Base-by-base conservation (phyloP, 2,888 invertebrate species). In the Melinopterus prodromus region DNA sequence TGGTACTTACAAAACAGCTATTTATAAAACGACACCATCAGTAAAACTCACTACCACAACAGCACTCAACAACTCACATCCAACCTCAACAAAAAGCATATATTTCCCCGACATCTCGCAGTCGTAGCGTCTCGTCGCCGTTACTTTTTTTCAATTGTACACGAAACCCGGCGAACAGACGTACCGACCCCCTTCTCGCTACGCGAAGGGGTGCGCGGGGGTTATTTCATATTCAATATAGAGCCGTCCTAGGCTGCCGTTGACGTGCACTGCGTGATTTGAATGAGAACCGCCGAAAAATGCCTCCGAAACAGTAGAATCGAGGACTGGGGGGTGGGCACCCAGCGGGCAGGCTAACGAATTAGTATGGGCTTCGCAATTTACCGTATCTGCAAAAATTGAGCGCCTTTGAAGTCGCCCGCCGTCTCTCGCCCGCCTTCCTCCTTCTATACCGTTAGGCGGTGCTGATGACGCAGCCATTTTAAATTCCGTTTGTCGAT, bases 351-450 rank as follows among this genome's bases (percentile, higher is more conserved):
- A 3, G n/a, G 36, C 37, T 35, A 36, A 36, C 37, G 72, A 79
- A 79, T 79, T 79, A 79, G 79, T 79, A 79, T 79, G 79, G 77
- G 79, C 69, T 77, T 70, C 79, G 53, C 79, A 79, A 79, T 79
- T 79, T 79, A 79, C 79, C 77, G 77, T 77, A 79, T 79, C 79
- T 79, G 79, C 79, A 79, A 79, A 79, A 79, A 79, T 79, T 79
- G 77, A 77, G 72, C 70, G 77, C 77, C 79, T 79, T 79, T 79
- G 79, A 79, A 79, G 79, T 79, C 76, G 36, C 12, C 74, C 74
- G 36, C 6, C 74, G 74, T 37, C 35, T 26, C 35, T 37, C 74
- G 74, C 26, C n/a, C 12, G 71, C 12, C 71, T 71, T 16, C 35
- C 26, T 16, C 15, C 26, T 16, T 71, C 16, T 7, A 26, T 26